A percentile compares a stretch with the other conserved stretches of the same genome.
Conservation (phyloP, 2,113 vertebrate genomes). For the Rhinoderma darwinii region DNA sequence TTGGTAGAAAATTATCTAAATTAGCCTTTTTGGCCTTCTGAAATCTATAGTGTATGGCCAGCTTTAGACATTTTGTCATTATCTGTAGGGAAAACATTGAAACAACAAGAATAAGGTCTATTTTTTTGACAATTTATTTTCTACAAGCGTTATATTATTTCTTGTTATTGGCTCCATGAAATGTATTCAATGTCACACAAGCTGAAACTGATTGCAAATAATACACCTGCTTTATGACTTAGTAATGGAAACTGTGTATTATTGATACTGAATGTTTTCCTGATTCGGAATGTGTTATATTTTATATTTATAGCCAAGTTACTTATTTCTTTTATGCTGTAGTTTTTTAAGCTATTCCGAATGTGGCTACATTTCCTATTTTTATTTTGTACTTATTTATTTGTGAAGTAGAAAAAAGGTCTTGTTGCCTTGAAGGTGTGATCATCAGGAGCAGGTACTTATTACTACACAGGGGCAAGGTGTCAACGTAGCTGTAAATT, state of each 20-base stretch:
- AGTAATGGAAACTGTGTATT: background rate
- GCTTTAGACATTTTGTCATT: too few relatives aligned
- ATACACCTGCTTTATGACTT: background rate
- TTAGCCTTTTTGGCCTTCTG: too few relatives aligned
- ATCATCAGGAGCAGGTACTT: conserved; percentile 13
- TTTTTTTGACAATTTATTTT: background rate
- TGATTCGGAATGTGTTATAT: background rate
- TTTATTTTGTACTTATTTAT: conserved; percentile 3
- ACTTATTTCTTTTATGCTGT: background rate
- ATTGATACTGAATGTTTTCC: background rate
- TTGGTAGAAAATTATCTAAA: too few relatives aligned
- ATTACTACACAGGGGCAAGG: background rate
- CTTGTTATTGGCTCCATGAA: background rate
- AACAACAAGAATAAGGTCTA: background rate
- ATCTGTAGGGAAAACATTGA: background rate
- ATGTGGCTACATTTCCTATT: background rate
- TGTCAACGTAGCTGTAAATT: conserved; percentile 25
- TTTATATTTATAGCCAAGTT: background rate
- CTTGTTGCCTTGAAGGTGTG: background rate
- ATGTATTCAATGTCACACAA: background rate
- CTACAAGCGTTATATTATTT: background rate
- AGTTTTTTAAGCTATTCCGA: background rate
- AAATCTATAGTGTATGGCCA: too few relatives aligned
- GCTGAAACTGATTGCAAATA: background rate
- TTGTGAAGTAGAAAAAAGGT: background rate